Conservation (phyloP, 2,888 invertebrate species). For the Chrysolina americana region DNA sequence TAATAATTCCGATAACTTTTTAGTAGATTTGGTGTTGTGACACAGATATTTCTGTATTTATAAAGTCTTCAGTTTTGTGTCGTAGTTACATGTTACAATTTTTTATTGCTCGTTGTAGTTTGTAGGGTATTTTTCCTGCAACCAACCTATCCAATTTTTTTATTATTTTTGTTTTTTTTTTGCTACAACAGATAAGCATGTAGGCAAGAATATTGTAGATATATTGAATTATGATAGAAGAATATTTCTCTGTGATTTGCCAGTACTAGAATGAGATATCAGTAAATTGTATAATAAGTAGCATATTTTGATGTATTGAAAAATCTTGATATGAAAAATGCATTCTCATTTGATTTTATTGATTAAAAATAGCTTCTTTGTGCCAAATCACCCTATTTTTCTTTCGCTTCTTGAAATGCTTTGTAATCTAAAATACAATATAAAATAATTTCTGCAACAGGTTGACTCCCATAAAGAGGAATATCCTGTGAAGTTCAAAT, state of each 20-base stretch:
- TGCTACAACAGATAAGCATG: background rate
- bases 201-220: background rate
- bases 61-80: constrained; percentile 35
- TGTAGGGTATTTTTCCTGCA: constrained; percentile 52
- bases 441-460: too few relatives aligned
- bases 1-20: constrained; percentile 39
- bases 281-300: constrained; percentile 16
- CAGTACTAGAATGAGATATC: background rate
- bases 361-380: too few relatives aligned
- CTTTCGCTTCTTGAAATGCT: too few relatives aligned
- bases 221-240: background rate
- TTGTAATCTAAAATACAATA: too few relatives aligned
- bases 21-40: constrained; percentile 47
- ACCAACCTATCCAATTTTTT: constrained; percentile 35
- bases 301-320: constrained; percentile 44
- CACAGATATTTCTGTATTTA: constrained; percentile 27
- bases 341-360: background rate
- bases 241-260: background rate
- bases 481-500: too few relatives aligned
- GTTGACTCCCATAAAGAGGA: too few relatives aligned
- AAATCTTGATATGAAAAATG: background rate
- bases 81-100: constrained; percentile 50
- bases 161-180: constrained; percentile 7
- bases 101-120: constrained; percentile 55
- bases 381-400: too few relatives aligned